phyloP scores from a whole-genome alignment of 2,797 vertebrate species.

The Oreonectes daqikongensis region DNA sequence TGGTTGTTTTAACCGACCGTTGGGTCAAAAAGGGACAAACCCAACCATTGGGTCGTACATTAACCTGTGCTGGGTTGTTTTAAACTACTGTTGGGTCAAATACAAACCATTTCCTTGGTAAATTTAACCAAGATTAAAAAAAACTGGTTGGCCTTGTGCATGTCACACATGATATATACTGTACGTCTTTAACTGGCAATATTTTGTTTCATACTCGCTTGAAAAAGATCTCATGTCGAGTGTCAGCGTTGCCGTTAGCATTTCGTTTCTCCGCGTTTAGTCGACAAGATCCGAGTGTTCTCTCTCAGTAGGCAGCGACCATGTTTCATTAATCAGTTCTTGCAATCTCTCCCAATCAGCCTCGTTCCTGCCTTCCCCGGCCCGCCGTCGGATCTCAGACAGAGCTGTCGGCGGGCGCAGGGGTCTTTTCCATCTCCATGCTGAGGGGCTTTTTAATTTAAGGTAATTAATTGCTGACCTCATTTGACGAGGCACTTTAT shows the following conservation, averaged over 20 bases:
- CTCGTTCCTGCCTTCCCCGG: slow-evolving; percentile 16
- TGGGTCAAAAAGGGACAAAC: too few species aligned
- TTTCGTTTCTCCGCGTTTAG: slow-evolving; percentile 6
- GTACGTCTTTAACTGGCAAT: not conserved
- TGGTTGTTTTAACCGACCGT: too few species aligned
- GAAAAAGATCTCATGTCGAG: not conserved
- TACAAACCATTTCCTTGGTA: too few species aligned
- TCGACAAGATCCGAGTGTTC: slow-evolving; percentile 9
- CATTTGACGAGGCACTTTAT: slow-evolving; percentile 56
- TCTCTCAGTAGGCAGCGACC: slow-evolving; percentile 36
- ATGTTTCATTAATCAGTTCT: slow-evolving; percentile 44
- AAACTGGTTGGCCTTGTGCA: not conserved
- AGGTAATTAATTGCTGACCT: slow-evolving; percentile 61
- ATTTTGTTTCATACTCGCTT: not conserved
- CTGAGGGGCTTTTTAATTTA: slow-evolving; percentile 59
- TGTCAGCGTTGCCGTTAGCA: not conserved
- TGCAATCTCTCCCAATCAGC: slow-evolving; percentile 15
- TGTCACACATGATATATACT: not conserved
- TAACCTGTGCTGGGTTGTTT: too few species aligned
- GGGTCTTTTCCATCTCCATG: slow-evolving; percentile 46
- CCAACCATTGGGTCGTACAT: too few species aligned
- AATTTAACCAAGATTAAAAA: too few species aligned
- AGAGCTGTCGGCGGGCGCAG: slow-evolving; percentile 22
- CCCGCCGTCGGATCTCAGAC: slow-evolving; percentile 3
- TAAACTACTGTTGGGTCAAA: too few species aligned